These are phyloP conservation scores for Trissolcus brochymenae DNA, from an alignment of 2,888 invertebrate genomes.

Conservation along the genomic window DNA sequence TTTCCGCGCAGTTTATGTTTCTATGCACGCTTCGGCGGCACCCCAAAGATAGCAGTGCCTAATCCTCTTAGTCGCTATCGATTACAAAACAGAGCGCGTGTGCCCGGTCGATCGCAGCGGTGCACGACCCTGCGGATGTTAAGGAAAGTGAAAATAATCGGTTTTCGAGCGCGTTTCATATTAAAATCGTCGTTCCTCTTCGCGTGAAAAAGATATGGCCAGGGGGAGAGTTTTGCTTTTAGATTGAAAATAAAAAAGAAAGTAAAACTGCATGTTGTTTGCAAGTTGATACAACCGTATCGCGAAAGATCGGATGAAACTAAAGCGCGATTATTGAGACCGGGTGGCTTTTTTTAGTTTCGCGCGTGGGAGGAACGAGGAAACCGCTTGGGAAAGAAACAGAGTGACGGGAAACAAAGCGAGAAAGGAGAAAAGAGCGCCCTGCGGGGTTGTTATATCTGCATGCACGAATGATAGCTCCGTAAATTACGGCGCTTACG, in stretches of 20 bases:
- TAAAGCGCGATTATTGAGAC: constrained; percentile 4
- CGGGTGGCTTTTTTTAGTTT: constrained; percentile 1
- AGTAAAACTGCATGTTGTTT: background rate
- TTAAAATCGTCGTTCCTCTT: no score
- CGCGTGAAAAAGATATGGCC: constrained; percentile 8
- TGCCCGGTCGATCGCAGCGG: constrained; percentile 16
- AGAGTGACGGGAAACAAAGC: constrained; percentile 39
- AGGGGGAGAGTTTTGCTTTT: no score
- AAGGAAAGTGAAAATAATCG: constrained; percentile 31
- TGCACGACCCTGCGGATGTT: constrained; percentile 25
- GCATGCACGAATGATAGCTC: constrained; percentile 73
- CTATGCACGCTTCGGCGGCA: constrained; percentile 55
- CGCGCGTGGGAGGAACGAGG: constrained; percentile 37
- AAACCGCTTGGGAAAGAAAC: constrained; percentile 33
- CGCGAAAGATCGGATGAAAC: constrained; percentile 13
- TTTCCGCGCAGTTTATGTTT: constrained; percentile 65
- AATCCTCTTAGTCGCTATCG: constrained; percentile 52
- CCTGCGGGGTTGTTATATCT: constrained; percentile 65
- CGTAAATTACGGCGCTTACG: constrained; percentile 73
- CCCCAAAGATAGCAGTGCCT: constrained; percentile 46
- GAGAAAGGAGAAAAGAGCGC: constrained; percentile 50
- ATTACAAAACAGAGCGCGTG: constrained; percentile 41
- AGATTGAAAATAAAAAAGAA: no score
- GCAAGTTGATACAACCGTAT: background rate
- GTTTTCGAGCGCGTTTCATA: background rate